Evolutionary conservation across 2,113 vertebrate genomes (phyloP).

Genomic region (Crocuta crocuta): DNA sequence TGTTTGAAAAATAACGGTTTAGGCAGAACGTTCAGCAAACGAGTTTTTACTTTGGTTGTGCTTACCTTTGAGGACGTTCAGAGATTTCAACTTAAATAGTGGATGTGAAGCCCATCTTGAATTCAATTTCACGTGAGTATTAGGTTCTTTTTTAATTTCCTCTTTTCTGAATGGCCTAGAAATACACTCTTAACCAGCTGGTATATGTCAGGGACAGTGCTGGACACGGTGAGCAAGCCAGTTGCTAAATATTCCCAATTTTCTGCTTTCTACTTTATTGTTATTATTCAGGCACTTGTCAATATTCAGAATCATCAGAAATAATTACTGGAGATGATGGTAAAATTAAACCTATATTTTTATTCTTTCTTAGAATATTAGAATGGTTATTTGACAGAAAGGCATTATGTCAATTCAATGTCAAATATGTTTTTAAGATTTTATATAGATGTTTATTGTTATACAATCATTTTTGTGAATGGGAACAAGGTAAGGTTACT

Average conservation of each 20-base stretch:
- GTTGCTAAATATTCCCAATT: background rate
- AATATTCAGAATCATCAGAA: background rate
- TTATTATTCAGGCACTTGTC: background rate
- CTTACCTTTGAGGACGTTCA: slow-evolving; percentile 30
- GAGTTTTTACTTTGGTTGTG: background rate
- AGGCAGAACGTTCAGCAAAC: slow-evolving; percentile 32
- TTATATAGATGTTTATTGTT: background rate
- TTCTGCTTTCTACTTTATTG: background rate
- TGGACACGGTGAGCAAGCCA: background rate
- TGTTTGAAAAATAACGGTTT: slow-evolving; percentile 9
- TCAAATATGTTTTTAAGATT: background rate
- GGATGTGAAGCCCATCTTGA: background rate
- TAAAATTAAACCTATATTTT: background rate
- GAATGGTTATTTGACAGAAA: background rate
- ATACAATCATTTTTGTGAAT: background rate
- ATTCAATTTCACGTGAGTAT: slow-evolving; percentile 33
- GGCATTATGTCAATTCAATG: background rate
- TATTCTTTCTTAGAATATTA: background rate
- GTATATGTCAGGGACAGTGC: background rate
- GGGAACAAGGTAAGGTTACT: background rate
- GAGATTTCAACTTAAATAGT: slow-evolving; percentile 2
- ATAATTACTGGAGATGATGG: background rate
- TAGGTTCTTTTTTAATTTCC: slow-evolving; percentile 34
- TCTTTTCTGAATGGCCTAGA: background rate
- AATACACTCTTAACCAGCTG: background rate